These are phyloP conservation scores for Terebella lapidaria DNA, from an alignment of 2,888 invertebrate genomes.

Conservation along the genomic window DNA sequence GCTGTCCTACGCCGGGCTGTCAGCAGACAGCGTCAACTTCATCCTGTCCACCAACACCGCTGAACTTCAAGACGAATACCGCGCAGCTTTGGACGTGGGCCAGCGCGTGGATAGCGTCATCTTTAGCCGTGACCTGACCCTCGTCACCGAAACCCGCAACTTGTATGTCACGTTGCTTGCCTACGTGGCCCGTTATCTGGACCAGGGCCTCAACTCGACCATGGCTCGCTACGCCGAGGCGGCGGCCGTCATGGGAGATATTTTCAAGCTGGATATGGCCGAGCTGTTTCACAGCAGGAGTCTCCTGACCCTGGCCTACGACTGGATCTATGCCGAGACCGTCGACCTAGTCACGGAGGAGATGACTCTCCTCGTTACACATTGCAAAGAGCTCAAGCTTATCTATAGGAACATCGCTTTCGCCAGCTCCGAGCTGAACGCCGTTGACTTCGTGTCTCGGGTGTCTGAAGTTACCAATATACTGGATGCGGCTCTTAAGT, in stretches of 20 bases:
- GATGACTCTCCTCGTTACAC: neutral
- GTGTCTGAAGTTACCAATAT: no score
- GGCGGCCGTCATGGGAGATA: neutral
- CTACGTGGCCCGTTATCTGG: neutral
- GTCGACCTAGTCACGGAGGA: neutral
- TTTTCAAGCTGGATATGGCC: neutral
- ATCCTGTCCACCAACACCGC: neutral
- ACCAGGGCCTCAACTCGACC: neutral
- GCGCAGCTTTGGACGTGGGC: neutral
- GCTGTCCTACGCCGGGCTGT: conserved; percentile 1
- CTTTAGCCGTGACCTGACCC: neutral
- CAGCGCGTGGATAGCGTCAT: neutral
- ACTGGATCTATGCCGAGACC: neutral
- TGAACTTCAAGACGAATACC: neutral
- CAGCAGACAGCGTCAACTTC: neutral
- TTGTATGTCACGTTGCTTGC: neutral
- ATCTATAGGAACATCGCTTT: no score
- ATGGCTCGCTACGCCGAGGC: neutral
- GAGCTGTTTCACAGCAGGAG: neutral
- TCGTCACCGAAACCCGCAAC: neutral
- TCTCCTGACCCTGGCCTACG: neutral
- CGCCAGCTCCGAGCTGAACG: no score
- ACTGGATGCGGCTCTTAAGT: no score
- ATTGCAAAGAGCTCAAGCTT: neutral
- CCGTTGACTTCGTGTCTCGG: no score